These are phyloP conservation scores for Chloroceryle amazona DNA, from an alignment of 2,797 vertebrate genomes.

Conservation along the genomic window DNA sequence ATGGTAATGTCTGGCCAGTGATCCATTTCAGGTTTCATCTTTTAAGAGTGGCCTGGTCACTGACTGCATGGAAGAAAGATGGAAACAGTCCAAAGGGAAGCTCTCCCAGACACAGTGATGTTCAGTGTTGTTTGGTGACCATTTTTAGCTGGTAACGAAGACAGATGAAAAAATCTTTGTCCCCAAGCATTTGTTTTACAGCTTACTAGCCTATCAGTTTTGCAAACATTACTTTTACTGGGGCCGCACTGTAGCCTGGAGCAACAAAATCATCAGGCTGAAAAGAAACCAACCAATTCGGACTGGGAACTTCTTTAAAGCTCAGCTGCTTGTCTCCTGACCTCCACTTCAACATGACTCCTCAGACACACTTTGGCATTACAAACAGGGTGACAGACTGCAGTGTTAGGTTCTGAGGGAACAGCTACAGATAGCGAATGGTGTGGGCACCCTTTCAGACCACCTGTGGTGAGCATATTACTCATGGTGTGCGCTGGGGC, in stretches of 20 bases:
- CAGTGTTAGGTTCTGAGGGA: not conserved
- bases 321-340: not conserved
- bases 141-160: not conserved
- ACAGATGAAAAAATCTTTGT: not conserved
- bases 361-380: not conserved
- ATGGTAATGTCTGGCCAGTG: slow-evolving; percentile 52
- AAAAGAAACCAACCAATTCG: not conserved
- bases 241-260: not conserved
- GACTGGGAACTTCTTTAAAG: not conserved
- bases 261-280: not conserved
- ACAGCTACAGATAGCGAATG: not conserved
- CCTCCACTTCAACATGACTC: not conserved
- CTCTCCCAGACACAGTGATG: not conserved
- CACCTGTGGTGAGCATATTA: rapidly evolving
- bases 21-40: slow-evolving; percentile 39
- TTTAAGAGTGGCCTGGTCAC: not conserved
- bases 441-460: not conserved
- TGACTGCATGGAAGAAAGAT: not conserved
- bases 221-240: not conserved
- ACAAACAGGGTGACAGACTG: not conserved
- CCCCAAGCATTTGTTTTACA: not conserved
- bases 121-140: not conserved
- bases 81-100: slow-evolving; percentile 30
- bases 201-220: not conserved
- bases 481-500: too few relatives aligned